These are phyloP conservation scores for Bibio marci DNA, from an alignment of 2,888 invertebrate genomes.

Conservation along the genomic window DNA sequence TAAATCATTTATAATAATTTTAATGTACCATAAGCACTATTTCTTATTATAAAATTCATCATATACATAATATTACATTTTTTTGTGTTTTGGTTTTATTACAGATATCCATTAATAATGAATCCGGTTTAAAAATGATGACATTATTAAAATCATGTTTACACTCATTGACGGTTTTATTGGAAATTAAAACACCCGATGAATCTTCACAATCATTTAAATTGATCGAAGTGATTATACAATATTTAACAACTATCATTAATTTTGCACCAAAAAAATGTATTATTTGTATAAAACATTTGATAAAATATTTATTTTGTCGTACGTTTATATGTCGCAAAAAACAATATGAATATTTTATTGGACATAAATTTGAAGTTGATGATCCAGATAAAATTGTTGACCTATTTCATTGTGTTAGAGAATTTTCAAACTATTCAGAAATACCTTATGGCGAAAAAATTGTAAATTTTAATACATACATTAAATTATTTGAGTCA, in stretches of 20 bases:
- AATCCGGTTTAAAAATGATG: conserved; percentile 55
- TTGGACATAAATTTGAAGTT: conserved; percentile 7
- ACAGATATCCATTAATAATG: conserved; percentile 64
- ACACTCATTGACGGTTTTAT: conserved; percentile 22
- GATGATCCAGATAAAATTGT: background rate
- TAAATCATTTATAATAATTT: too few species aligned
- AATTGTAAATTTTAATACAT: background rate
- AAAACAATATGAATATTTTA: conserved; percentile 17
- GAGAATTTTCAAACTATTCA: background rate
- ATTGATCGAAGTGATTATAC: conserved; percentile 51
- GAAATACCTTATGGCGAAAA: conserved; percentile 1
- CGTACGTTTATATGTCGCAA: conserved; percentile 39
- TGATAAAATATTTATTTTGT: conserved; percentile 52
- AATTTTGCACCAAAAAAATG: conserved; percentile 47
- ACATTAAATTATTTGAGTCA: conserved; percentile 71
- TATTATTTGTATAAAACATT: conserved; percentile 56
- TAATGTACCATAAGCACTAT: too few species aligned
- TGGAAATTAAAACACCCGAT: conserved; percentile 16
- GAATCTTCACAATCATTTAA: conserved; percentile 13
- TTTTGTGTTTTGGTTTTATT: too few species aligned
- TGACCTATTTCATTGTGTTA: too few species aligned
- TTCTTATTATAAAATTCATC: too few species aligned
- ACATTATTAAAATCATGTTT: conserved; percentile 25
- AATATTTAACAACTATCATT: conserved; percentile 50
- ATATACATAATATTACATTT: too few species aligned